Evolutionary conservation across 2,888 invertebrate species (phyloP), one percentile per base, ranked within the genome.

Genomic region (Hanleya hanleyi): DNA sequence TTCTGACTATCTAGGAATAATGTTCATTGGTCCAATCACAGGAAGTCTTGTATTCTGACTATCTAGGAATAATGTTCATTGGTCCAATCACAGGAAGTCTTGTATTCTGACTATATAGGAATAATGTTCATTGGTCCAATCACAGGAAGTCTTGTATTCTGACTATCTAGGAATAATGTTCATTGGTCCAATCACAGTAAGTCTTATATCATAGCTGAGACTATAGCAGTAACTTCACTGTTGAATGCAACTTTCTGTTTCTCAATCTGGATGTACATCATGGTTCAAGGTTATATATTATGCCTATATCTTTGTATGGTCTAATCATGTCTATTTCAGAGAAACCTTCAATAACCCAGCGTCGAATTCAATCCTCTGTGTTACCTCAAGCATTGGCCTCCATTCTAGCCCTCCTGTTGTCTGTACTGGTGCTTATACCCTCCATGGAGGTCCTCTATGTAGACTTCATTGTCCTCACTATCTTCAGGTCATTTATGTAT

Each of bases 401-500:
- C 35, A 9, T 74, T 1, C 67, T 83, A 36, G 77, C 80, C 12
- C 71, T 83, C 1, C 49, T 80, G 7, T 33, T 81, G 72, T 81
- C 82, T 12, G 49, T 78, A 4, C 51, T 82, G 49, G 77, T 79
- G 18, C 73, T 81, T 12, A 69, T 80, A 29, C 80, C 80, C 9
- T 36, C 70, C 3, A 51, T 47, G 15, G 37, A 66, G n/a, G 37
- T 81, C 12, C 71, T 82, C 12, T 82, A 82, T 47, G 18, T 80
- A 4, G n/a, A 76, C 32, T 84, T 83, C 70, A 76, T 85, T 57
- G 73, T 77, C 33, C 75, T 83, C 74, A 81, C 82, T 6, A 29
- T 85, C 62, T 83, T 78, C 67, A 69, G 84, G n/a, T 81, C 82
- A 9, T 83, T 85, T 74, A 75, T 85, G 65, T 84, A 83, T 73